Percentiles rank a stretch among this genome's conserved stretches.
Conservation (phyloP, 2,113 vertebrate genomes). For the Corydoras maculifer region DNA sequence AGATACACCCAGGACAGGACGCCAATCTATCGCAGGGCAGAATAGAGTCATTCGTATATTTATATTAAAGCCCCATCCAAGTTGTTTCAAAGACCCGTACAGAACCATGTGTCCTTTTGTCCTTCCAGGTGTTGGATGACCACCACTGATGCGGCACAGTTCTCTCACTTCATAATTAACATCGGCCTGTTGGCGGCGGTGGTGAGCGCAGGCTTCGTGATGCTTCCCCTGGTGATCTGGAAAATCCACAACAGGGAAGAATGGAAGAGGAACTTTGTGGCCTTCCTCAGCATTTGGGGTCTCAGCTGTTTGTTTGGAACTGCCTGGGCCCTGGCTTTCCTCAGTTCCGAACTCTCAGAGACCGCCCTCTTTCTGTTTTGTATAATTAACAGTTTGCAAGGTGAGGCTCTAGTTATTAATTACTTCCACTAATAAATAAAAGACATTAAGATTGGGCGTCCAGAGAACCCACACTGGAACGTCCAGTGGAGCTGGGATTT, state of each 20-base stretch:
- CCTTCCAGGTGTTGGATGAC: slow-evolving; percentile 66
- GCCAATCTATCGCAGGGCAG: too few relatives aligned
- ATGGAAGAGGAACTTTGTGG: slow-evolving; percentile 54
- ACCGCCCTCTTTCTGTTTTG: slow-evolving; percentile 55
- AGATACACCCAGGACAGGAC: too few relatives aligned
- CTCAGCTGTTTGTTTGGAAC: slow-evolving; percentile 66
- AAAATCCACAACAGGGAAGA: slow-evolving; percentile 53
- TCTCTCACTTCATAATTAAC: slow-evolving; percentile 59
- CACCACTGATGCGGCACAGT: background rate
- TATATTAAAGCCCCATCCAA: too few relatives aligned
- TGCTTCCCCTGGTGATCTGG: slow-evolving; percentile 59
- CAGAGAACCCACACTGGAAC: too few relatives aligned
- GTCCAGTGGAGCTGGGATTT: too few relatives aligned
- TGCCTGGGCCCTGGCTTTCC: slow-evolving; percentile 60
- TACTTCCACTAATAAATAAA: background rate
- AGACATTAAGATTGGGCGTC: background rate
- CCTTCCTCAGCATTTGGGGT: slow-evolving; percentile 70
- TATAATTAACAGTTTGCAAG: slow-evolving; percentile 66
- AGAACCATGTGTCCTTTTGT: background rate
- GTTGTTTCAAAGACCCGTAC: too few relatives aligned
- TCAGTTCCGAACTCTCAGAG: slow-evolving; percentile 50
- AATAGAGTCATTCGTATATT: too few relatives aligned
- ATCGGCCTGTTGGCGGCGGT: slow-evolving; percentile 45
- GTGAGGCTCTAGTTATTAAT: slow-evolving; percentile 41
- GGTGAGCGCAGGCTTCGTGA: slow-evolving; percentile 52